A percentile compares a stretch with the other conserved stretches of the same genome.
Conservation (phyloP, 2,888 invertebrate species). For the Apamea crenata region DNA sequence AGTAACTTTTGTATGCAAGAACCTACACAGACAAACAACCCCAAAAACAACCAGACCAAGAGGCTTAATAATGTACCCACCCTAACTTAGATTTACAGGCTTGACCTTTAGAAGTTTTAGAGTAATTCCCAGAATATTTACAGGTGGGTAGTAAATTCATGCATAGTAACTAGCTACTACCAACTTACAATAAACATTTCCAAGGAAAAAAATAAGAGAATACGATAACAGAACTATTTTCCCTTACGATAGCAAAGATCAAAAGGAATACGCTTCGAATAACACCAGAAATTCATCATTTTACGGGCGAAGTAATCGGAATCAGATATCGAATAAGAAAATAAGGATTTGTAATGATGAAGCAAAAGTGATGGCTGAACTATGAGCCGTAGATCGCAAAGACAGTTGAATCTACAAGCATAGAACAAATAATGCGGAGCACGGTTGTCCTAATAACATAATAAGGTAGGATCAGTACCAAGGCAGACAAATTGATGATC, state of each 20-base stretch:
- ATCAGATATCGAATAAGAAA: conserved; percentile 24
- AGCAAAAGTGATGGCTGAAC: conserved; percentile 13
- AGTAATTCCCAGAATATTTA: conserved; percentile 16
- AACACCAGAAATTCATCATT: conserved; percentile 46
- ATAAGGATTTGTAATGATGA: conserved; percentile 36
- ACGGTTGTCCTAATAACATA: neutral
- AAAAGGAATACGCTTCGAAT: conserved; percentile 48
- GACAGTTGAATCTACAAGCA: neutral
- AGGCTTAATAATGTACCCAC: conserved; percentile 8
- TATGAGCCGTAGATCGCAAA: conserved; percentile 1
- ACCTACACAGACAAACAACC: neutral
- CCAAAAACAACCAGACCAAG: neutral
- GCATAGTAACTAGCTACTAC: neutral
- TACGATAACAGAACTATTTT: conserved; percentile 38
- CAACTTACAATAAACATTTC: conserved; percentile 8
- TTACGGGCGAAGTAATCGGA: conserved; percentile 53
- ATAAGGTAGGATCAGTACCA: neutral
- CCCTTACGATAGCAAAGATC: conserved; percentile 42
- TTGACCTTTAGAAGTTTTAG: conserved; percentile 10
- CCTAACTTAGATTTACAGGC: conserved; percentile 1
- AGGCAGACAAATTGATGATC: neutral
- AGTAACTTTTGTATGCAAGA: neutral
- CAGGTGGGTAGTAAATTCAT: neutral
- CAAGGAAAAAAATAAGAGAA: conserved; percentile 24
- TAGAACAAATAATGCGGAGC: neutral